Evolutionary conservation across 2,797 vertebrate species (phyloP).

Genomic region (Nasua narica): DNA sequence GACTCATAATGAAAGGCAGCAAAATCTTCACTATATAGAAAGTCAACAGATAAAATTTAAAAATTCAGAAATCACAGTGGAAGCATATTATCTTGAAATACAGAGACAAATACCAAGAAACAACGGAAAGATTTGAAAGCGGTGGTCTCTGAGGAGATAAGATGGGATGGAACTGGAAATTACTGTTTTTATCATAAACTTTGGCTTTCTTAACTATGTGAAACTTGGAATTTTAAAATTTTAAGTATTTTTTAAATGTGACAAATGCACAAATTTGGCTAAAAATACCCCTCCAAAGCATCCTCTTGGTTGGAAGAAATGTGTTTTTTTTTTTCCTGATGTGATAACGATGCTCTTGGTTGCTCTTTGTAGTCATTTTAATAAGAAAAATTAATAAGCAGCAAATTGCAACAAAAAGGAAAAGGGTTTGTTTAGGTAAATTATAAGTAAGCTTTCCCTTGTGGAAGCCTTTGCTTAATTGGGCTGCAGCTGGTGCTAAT

Average conservation of each 20-base stretch:
- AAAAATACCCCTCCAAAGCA: not conserved
- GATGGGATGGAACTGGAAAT: not conserved
- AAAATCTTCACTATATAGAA: slow-evolving; percentile 5
- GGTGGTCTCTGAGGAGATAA: not conserved
- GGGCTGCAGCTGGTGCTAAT: slow-evolving; percentile 69
- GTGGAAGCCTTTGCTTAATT: slow-evolving; percentile 51
- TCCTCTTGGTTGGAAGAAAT: not conserved
- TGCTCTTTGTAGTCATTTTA: slow-evolving; percentile 51
- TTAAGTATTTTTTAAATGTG: not conserved
- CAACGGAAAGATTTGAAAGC: not conserved
- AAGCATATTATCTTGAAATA: not conserved
- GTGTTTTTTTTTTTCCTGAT: not conserved
- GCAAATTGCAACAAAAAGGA: slow-evolving; percentile 36
- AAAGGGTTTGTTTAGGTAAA: slow-evolving; percentile 59
- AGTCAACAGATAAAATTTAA: not conserved
- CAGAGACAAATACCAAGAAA: not conserved
- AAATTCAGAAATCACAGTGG: not conserved
- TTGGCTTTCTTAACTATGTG: not conserved
- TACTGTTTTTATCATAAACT: not conserved
- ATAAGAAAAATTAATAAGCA: slow-evolving; percentile 67
- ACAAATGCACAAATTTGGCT: slow-evolving; percentile 11
- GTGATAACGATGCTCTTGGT: not conserved
- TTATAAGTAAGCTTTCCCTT: slow-evolving; percentile 57
- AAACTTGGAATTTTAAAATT: not conserved
- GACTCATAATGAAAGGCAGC: not conserved